Evolutionary conservation across 2,888 invertebrate genomes (phyloP), one percentile per base, ranked within the genome.

Genomic region (Melanophora roralis): DNA sequence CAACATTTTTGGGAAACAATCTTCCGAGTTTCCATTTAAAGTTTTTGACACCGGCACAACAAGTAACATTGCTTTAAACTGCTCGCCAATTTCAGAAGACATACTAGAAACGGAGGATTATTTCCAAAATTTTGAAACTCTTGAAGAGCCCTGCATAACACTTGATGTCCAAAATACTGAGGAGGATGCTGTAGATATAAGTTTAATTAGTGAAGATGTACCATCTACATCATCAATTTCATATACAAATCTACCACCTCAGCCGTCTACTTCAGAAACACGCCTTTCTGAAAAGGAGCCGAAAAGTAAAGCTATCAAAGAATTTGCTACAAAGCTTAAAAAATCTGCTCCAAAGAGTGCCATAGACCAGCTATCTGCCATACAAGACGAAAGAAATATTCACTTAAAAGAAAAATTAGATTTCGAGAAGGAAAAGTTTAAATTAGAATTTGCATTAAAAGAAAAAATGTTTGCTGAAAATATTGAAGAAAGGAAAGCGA

Each of bases 401-500:
- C 6, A 51, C 12, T 32, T 32, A 51, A 51, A 51, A 32, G 14
- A 32, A 32, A 51, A 32, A 51, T 32, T 32, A 32, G 51, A 32
- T 14, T 36, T 36, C 12, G 55, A 55, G 36, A 19, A 36, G 11
- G 55, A 34, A 36, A 55, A 34, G 14, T 55, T 55, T 36, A 19
- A 36, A 55, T 36, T 55, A 12, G 36, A 55, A 16, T 55, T 55
- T 36, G 5, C 11, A 19, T 55, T 55, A 12, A 55, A 36, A 16
- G 55, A 36, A 36, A 55, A 55, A 55, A 16, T 9, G 16, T 19
- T 57, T 38, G 57, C 57, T 57, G 57, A 32, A 53, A 32, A 53
- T 38, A 38, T 38, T 57, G 57, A 32, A 53, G 53, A 53, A 53
- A 53, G 53, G 53, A 53, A 53, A 53, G 32, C 27, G 34, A 53